Evolutionary conservation across 2,888 invertebrate species (phyloP), one percentile per base, ranked within the genome.

Genomic region (Phyllotreta striolata): DNA sequence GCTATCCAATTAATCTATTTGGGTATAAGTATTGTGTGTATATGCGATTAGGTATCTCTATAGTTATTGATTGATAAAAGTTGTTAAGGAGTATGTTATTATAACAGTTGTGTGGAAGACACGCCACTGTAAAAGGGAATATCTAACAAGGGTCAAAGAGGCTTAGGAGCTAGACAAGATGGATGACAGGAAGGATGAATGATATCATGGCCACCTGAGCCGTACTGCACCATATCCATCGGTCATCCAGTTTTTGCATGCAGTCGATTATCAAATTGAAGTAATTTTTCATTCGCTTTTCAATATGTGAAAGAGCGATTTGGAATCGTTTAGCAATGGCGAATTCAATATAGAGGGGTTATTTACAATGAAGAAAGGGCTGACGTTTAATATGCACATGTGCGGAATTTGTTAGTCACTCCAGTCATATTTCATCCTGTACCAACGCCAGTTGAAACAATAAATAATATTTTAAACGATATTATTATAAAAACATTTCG

Each of bases 171-270:
- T 47, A 67, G 70, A 70, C 69, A 73, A 72, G 73, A 72, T 69
- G 70, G 70, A 71, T 72, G 69, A 64, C 63, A 62, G 65, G 47
- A 63, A 62, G 69, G 67, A 72, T 74, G 75, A 75, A 73, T 75
- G 74, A 76, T 72, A 71, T 73, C 73, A 66, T 66, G 69, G 67
- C 69, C 76, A 76, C 74, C 74, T 76, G 74, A 72, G 74, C 39
- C 41, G 41, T n/a, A 35, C n/a, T 59, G 51, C 73, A 74, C 73
- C 68, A 67, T 68, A 64, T 71, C 71, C 72, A 75, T 75, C 75
- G 73, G 73, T 74, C 75, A 76, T 74, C 73, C 71, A 24, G 71
- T 75, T 76, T 51, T 41, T 52, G 52, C 73, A 71, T 68, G 68
- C 58, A 69, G 70, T 67, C 73, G 71, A 73, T 74, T 72, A 73